These are phyloP conservation scores for Picathartes gymnocephalus DNA, from an alignment of 2,113 vertebrate species.

Conservation along the genomic window DNA sequence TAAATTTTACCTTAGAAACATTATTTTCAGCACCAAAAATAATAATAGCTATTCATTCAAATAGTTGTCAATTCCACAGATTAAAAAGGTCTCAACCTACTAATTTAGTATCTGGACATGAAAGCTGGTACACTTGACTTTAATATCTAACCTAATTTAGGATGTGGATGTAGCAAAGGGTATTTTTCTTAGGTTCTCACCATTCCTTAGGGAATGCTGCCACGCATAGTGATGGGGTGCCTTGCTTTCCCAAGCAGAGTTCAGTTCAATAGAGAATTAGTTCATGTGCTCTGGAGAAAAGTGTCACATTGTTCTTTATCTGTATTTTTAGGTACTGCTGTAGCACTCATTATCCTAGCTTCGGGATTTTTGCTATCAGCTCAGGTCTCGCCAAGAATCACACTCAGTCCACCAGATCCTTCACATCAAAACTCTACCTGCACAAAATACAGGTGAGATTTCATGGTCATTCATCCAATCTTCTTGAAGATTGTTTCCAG, in stretches of 20 bases:
- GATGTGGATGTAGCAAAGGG: neutral
- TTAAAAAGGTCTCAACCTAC: neutral
- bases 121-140: neutral
- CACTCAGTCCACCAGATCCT: conserved; percentile 81
- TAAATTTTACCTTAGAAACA: neutral
- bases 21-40: neutral
- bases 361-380: conserved; percentile 91
- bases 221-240: neutral
- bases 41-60: neutral
- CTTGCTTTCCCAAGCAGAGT: neutral
- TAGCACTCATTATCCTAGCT: conserved; percentile 88
- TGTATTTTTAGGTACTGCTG: conserved; percentile 80
- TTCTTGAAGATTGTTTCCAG: neutral
- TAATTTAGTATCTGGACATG: neutral
- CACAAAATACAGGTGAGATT: conserved; percentile 86
- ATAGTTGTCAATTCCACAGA: neutral
- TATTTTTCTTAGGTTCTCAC: neutral
- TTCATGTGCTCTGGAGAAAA: neutral
- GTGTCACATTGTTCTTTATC: conserved; percentile 26
- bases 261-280: neutral
- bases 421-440: conserved; percentile 84
- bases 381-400: conserved; percentile 87
- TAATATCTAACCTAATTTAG: neutral
- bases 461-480: neutral
- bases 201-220: neutral